Base-by-base conservation (phyloP, 1,140 invertebrate genomes). In the Maconellicoccus hirsutus region DNA sequence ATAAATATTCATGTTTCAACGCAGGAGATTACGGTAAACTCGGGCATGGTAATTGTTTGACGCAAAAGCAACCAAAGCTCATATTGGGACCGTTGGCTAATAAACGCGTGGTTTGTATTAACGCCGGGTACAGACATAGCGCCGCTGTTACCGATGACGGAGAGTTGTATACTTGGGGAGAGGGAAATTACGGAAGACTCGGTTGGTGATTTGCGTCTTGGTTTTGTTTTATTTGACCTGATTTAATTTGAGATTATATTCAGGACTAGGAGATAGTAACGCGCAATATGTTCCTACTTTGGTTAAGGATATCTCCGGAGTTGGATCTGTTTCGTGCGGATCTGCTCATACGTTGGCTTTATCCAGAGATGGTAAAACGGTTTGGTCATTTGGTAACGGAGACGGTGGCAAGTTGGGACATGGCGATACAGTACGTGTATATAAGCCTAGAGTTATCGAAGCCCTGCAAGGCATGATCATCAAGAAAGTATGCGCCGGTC, bases 341-440 rank as follows among this genome's bases (percentile, higher is more conserved):
- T 84, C 83, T 77, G 82, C 85, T 10, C 86, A 87, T 74, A 86
- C 86, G 14, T 73, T 88, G 16, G 86, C 83, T 16, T 79, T 87
- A 12, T 85, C 85, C 1, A 78, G 78, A 69, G 86, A 87, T 81
- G 85, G 86, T 0, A 78, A 83, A 77, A 86, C 82, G 14, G 83
- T 86, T 0, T 88, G 86, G 86, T 86, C 85, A 12, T 87, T 87
- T 79, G 86, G 86, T 10, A 81, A 79, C 61, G 83, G 82, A 52
- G 85, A 86, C 75, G 81, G 82, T 77, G 85, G 86, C 19, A 85
- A 86, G 78, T 76, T 87, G 19, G 86, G 86, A 1, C 82, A 86
- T 76, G 85, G 84, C 39, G 83, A 86, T 72, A 83, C 81, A 73
- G 81, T 79, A 71, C 81, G 80, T 75, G 81, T 79, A 12, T 82